Evolutionary conservation across 2,113 vertebrate species (phyloP).

Genomic region (Phylloscopus trochilus): DNA sequence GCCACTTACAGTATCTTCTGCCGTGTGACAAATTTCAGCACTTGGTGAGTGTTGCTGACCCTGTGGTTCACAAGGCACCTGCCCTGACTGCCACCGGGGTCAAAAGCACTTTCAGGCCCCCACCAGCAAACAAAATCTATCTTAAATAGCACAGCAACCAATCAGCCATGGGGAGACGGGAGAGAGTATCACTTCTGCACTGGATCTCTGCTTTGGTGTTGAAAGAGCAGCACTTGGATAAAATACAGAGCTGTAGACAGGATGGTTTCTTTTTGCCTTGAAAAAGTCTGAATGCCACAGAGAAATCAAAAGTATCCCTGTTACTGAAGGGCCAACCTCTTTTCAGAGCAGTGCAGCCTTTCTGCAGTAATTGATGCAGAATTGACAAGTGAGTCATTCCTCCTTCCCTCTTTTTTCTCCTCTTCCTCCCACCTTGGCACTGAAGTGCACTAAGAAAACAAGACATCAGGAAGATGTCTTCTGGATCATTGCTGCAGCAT

Average conservation of each 20-base stretch:
- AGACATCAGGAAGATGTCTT: background rate
- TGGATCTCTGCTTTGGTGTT: background rate
- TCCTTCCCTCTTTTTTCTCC: background rate
- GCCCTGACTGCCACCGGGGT: background rate
- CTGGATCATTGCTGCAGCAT: background rate
- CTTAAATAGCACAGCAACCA: background rate
- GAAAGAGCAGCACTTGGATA: background rate
- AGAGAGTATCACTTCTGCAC: background rate
- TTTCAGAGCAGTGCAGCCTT: background rate
- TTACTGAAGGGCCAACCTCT: background rate
- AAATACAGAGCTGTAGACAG: background rate
- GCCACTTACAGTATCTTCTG: background rate
- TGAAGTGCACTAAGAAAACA: background rate
- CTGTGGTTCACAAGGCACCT: background rate
- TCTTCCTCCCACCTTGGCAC: background rate
- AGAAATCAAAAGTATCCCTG: background rate
- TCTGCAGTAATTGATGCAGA: background rate
- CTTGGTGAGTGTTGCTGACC: background rate
- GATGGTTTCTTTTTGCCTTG: background rate
- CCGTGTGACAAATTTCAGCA: background rate
- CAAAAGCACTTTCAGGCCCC: background rate
- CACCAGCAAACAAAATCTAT: background rate
- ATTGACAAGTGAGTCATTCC: background rate
- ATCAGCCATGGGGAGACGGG: background rate
- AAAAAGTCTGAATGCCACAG: background rate